Evolutionary conservation across 2,113 vertebrate genomes (phyloP).

Genomic region (Glaucidium brasilianum): DNA sequence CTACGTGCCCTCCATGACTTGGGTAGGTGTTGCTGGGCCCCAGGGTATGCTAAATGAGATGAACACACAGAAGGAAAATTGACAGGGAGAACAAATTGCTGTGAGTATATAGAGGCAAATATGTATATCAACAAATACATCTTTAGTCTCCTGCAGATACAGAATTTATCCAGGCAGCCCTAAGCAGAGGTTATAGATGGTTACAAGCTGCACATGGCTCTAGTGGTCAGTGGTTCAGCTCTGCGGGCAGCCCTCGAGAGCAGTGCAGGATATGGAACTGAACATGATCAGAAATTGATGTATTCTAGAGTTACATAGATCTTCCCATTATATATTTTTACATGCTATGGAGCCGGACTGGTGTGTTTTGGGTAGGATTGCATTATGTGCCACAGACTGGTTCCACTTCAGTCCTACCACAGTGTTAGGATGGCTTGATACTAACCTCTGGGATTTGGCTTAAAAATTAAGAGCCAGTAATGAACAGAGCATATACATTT

Average conservation of each 20-base stretch:
- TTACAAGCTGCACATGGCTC: not conserved
- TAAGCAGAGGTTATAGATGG: not conserved
- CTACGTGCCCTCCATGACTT: not conserved
- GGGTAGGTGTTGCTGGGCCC: not conserved
- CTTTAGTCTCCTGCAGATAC: not conserved
- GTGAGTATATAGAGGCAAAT: not conserved
- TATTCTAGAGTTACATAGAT: not conserved
- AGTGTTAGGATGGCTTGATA: not conserved
- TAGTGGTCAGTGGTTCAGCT: accelerated
- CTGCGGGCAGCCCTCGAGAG: not conserved
- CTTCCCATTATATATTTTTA: not conserved
- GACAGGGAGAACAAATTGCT: not conserved
- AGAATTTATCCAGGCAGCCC: not conserved
- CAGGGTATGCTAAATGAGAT: accelerated
- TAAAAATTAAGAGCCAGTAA: not conserved
- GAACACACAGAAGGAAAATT: not conserved
- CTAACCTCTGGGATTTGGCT: not conserved
- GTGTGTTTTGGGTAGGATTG: not conserved
- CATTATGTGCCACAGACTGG: not conserved
- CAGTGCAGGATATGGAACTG: not conserved
- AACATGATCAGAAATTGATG: not conserved
- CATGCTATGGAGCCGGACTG: not conserved
- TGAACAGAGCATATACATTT: not conserved
- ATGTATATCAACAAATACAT: not conserved
- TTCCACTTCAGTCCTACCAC: not conserved